Percentiles rank a stretch among this genome's conserved stretches.
phyloP scores from a whole-genome alignment of 1,140 invertebrate species.

The Drosophila mauritiana region DNA sequence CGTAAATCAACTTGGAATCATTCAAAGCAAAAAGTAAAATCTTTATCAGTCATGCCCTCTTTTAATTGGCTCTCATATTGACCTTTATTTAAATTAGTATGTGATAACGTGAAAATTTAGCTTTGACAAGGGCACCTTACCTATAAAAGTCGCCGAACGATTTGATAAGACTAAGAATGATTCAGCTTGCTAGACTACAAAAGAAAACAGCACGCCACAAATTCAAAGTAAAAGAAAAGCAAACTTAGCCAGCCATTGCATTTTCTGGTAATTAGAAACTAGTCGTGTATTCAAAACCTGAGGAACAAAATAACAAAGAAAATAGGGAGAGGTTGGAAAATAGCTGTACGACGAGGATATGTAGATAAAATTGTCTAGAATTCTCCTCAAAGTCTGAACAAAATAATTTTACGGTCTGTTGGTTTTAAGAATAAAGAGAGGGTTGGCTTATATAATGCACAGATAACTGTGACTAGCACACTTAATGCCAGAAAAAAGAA shows the following conservation, averaged over 20 bases:
- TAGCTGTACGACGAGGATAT: constrained; percentile 5
- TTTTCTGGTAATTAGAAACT: constrained; percentile 73
- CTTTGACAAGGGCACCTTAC: constrained; percentile 48
- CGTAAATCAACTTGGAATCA: too few relatives aligned
- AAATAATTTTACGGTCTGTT: constrained; percentile 70
- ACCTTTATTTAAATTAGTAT: constrained; percentile 23
- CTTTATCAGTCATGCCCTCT: constrained; percentile 48
- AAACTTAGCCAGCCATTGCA: constrained; percentile 38
- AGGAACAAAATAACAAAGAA: constrained; percentile 32
- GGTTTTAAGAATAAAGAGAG: constrained; percentile 13
- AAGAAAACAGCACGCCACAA: constrained; percentile 9
- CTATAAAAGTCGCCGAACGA: constrained; percentile 28
- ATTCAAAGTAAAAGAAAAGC: constrained; percentile 5
- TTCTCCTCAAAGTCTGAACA: constrained; percentile 35
- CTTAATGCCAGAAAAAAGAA: neutral
- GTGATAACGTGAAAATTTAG: constrained; percentile 5
- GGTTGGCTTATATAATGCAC: constrained; percentile 20
- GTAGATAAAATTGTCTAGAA: constrained; percentile 30
- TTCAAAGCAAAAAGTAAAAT: too few relatives aligned
- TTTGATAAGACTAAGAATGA: constrained; percentile 52
- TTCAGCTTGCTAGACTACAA: neutral
- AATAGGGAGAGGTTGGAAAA: constrained; percentile 7
- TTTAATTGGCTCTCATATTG: constrained; percentile 29
- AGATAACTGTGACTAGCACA: constrained; percentile 38
- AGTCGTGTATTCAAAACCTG: constrained; percentile 18